A percentile compares a stretch with the other conserved stretches of the same genome.
These are phyloP conservation scores for Zaprionus lachaisei DNA, from an alignment of 1,140 invertebrate species.

Conservation along the genomic window DNA sequence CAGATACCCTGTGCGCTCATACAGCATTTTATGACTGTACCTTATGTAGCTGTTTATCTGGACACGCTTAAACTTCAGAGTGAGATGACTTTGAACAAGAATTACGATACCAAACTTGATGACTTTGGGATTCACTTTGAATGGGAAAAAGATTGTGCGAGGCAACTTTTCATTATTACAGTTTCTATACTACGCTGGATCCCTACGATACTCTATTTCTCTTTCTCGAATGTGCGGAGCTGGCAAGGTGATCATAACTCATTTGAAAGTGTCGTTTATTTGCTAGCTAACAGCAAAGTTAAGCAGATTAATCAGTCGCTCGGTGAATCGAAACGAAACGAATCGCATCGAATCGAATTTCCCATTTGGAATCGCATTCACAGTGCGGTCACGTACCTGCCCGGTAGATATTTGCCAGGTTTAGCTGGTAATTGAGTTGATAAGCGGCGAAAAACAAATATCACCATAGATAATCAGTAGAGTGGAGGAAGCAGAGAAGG, in stretches of 20 bases:
- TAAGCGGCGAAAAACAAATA: slow-evolving; percentile 45
- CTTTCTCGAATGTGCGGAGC: too few relatives aligned
- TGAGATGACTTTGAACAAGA: too few relatives aligned
- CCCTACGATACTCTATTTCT: too few relatives aligned
- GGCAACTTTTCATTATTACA: too few relatives aligned
- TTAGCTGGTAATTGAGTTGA: slow-evolving; percentile 31
- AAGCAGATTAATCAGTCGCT: slow-evolving; percentile 7
- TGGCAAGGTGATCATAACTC: background rate
- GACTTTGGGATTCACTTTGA: too few relatives aligned
- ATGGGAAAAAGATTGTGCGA: too few relatives aligned
- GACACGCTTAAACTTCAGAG: too few relatives aligned
- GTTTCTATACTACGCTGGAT: too few relatives aligned
- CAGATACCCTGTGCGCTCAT: background rate
- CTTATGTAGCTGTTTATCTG: too few relatives aligned
- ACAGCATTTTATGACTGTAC: too few relatives aligned
- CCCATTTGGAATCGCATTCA: background rate
- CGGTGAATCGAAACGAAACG: background rate
- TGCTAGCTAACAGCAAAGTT: background rate
- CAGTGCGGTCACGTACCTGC: slow-evolving; percentile 11
- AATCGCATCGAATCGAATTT: background rate
- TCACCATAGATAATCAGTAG: slow-evolving; percentile 46
- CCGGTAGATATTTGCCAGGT: background rate
- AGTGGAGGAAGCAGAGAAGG: background rate
- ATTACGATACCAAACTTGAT: too few relatives aligned
- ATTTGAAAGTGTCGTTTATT: slow-evolving; percentile 3